Conservation (phyloP, 2,888 invertebrate species). For the Rosalia funebris region DNA sequence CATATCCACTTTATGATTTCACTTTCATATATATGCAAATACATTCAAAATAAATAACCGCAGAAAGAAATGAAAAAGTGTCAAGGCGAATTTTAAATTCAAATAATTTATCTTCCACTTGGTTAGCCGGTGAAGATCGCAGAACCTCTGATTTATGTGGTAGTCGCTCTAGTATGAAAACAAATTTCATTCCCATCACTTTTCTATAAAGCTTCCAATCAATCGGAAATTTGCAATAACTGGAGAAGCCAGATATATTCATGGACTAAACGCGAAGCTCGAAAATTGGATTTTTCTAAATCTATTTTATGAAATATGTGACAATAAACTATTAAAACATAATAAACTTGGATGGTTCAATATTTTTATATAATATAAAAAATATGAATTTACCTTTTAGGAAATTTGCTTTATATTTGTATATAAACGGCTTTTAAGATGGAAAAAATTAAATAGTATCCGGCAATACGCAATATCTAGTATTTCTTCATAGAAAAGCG, state of each 20-base stretch:
- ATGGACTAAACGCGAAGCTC: neutral
- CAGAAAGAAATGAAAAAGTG: neutral
- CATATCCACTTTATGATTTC: too few species aligned
- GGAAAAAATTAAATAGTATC: too few species aligned
- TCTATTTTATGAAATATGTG: slow-evolving; percentile 17
- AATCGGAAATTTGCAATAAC: slow-evolving; percentile 52
- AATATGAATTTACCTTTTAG: too few species aligned
- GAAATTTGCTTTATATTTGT: too few species aligned
- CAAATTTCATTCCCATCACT: slow-evolving; percentile 42
- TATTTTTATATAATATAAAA: too few species aligned
- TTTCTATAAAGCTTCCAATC: slow-evolving; percentile 45
- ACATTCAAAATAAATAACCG: neutral
- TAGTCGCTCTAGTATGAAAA: slow-evolving; percentile 36
- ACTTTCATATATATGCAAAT: too few species aligned
- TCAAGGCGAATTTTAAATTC: slow-evolving; percentile 1
- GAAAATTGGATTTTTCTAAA: slow-evolving; percentile 18
- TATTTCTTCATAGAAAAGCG: too few species aligned
- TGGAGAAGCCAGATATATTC: slow-evolving; percentile 29
- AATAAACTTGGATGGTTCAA: neutral
- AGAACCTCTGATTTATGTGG: slow-evolving; percentile 37
- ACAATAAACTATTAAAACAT: slow-evolving; percentile 3
- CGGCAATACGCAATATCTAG: too few species aligned
- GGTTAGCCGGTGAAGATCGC: slow-evolving; percentile 8
- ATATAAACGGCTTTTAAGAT: too few species aligned
- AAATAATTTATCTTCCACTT: slow-evolving; percentile 12